Base-by-base conservation (phyloP, 1,140 invertebrate species). In the Aradophagus sp. region DNA sequence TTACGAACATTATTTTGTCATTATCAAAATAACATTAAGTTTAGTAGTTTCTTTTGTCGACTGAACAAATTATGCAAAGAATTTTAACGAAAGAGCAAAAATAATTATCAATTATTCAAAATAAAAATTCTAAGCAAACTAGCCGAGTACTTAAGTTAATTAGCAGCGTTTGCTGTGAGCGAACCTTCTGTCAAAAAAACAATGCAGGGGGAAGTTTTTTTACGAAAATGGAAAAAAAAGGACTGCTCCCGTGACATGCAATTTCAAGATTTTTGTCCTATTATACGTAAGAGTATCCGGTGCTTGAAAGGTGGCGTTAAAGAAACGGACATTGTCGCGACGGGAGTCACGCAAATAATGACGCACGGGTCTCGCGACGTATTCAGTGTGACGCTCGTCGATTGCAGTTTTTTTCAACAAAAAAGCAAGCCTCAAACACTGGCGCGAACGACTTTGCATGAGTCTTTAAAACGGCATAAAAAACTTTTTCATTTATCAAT, bases 251-350 rank as follows among this genome's bases (percentile, higher is more conserved):
- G 32, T 58, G 58, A 52, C 59, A 38, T 63, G 53, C 53, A n/a
- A 34, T 56, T 19, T 5, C 47, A 20, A 36, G 45, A 50, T 35
- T 27, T 53, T 26, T 53, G 45, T 42, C 45, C 45, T 45, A 53
- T 65, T 71, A 58, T 65, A 53, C 59, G 47, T 65, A 56, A 56
- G 44, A 44, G 47, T 50, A 63, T 52, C 50, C 36, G 41, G 42
- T 45, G 58, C 17, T 36, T 26, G 42, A 39, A 20, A 53, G 26
- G 34, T 39, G 12, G 13, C 16, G 20, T 45, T 26, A 52, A 38
- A 36, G 42, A 36, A 27, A 31, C 32, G 15, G 42, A 16, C 45
- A 70, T 70, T 70, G 52, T 62, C 58, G 44, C 56, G 12, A 11
- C 14, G 35, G 14, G 26, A 69, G 35, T 50, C 55, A 58, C 48